Percentiles rank a stretch among this genome's conserved stretches.
Evolutionary conservation across 1,140 invertebrate genomes (phyloP).

Genomic region (Lepidurus apus): DNA sequence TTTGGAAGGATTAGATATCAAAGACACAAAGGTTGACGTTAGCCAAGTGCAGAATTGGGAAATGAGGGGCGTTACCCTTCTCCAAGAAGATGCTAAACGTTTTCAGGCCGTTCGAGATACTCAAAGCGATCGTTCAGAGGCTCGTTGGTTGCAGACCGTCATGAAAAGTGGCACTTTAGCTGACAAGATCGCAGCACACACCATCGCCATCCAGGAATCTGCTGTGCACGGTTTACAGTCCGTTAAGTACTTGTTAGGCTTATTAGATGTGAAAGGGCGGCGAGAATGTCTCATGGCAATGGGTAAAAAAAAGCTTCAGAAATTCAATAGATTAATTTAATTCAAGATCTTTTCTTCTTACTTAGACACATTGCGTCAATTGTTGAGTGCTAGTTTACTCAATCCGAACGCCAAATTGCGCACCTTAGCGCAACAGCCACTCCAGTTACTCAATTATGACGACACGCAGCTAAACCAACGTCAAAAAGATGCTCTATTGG

Average conservation of each 20-base stretch:
- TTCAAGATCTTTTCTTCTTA: neutral
- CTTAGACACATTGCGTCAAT: slow-evolving; percentile 28
- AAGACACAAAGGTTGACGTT: slow-evolving; percentile 37
- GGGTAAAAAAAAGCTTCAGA: slow-evolving; percentile 50
- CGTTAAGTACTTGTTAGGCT: slow-evolving; percentile 63
- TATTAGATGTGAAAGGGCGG: slow-evolving; percentile 75
- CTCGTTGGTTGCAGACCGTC: slow-evolving; percentile 70
- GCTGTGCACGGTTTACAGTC: slow-evolving; percentile 70
- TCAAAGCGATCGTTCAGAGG: slow-evolving; percentile 46
- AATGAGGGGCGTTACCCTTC: slow-evolving; percentile 36
- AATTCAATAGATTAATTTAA: slow-evolving; percentile 27
- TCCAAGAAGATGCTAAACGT: slow-evolving; percentile 48
- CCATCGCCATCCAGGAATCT: slow-evolving; percentile 75
- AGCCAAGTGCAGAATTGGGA: slow-evolving; percentile 27
- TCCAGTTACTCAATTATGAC: slow-evolving; percentile 44
- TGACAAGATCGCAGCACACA: slow-evolving; percentile 80
- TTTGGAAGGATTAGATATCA: slow-evolving; percentile 20
- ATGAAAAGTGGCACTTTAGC: slow-evolving; percentile 69
- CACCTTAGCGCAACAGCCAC: slow-evolving; percentile 63
- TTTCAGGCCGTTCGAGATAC: slow-evolving; percentile 39
- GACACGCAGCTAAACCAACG: slow-evolving; percentile 37
- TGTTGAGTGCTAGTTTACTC: slow-evolving; percentile 50
- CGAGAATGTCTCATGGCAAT: slow-evolving; percentile 59
- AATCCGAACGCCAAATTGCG: slow-evolving; percentile 64
- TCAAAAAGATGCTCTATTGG: slow-evolving; percentile 45